Evolutionary conservation across 2,888 invertebrate species (phyloP), one percentile per base, ranked within the genome.

Genomic region (Harmothoe impar): DNA sequence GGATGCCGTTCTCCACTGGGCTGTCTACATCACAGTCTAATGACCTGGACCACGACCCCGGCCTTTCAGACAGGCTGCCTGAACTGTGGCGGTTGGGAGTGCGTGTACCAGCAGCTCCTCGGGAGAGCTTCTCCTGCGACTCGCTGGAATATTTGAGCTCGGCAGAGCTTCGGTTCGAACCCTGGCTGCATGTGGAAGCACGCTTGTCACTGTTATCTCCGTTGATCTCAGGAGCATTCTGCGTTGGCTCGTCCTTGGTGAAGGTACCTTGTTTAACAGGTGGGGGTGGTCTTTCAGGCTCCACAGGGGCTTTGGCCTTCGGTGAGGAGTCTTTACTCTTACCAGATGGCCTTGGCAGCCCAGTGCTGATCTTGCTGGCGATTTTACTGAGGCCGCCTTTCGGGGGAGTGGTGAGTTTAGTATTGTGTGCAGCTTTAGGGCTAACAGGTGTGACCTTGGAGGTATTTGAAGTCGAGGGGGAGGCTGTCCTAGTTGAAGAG

Each of bases 201-300:
- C 77, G 78, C 31, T 78, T 52, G 25, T 90, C 90, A 56, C 90
- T 77, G n/a, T 84, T 81, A 92, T 93, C 77, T 92, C 91, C 15
- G 89, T 91, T 54, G 54, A 93, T 93, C 15, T 93, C 92, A 12
- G 94, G 94, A 17, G 93, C 93, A 91, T 93, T 94, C 25, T 91
- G 43, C 17, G 89, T 91, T 5, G 94, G 92, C 29, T 94, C 93
- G 93, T 98, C 98, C 96, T 98, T 98, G 0, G 98, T 98, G 95
- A 99, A 99, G 0, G 99, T 99, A 23, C 98, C 98, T 95, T 99
- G 98, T 51, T 98, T 97, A 93, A 98, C 98, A 0, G 93, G 93
- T 0, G 94, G 93, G 90, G 93, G 94, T 23, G 94, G 94, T 91
- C 94, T 91, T 29, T 94, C 94, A 15, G 89, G 90, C 3, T 52